Base-by-base conservation (phyloP, 1,140 invertebrate genomes). In the Pissodes strobi region DNA sequence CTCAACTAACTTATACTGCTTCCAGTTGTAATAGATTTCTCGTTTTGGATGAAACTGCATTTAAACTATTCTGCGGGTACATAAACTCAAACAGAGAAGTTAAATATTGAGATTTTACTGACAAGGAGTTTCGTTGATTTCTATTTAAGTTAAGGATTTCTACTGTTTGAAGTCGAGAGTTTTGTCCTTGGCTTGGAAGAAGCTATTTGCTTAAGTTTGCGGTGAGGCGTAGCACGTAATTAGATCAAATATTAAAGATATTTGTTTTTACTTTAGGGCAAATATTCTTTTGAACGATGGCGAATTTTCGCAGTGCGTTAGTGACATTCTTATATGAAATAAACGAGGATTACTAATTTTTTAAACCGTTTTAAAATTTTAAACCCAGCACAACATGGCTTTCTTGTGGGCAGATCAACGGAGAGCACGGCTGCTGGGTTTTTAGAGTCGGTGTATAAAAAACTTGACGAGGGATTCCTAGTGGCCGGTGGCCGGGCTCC, bases 61-160 rank as follows among this genome's bases (percentile, higher is more conserved):
- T 37, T 18, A 53, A 34, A 37, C 49, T 37, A 37, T 53, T 18
- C 46, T 49, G 23, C 15, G 49, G 49, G 30, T 3, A 48, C 18
- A 15, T 8, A n/a, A 53, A 53, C 49, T 53, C 52, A 56, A 41
- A 56, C 19, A 23, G 8, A 18, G 25, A 56, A 56, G 52, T 56
- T 41, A 56, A 56, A 56, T 56, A 56, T 56, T 56, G 41, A 56
- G 52, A 22, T 56, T 56, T 56, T 41, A 39, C 52, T 23, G 34
- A 56, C 34, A 23, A 56, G 15, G 52, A 19, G 34, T 41, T 55
- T 55, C 52, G 8, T 41, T 38, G 34, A 55, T 56, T 56, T 21
- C 12, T 56, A 41, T 56, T 56, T 56, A 56, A 41, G 34, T 56
- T 56, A 37, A 39, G 15, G 52, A 39, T 56, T 41, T 41, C 6